These are phyloP conservation scores for Pseudopleuronectes americanus DNA, from an alignment of 2,797 vertebrate genomes.

Conservation along the genomic window DNA sequence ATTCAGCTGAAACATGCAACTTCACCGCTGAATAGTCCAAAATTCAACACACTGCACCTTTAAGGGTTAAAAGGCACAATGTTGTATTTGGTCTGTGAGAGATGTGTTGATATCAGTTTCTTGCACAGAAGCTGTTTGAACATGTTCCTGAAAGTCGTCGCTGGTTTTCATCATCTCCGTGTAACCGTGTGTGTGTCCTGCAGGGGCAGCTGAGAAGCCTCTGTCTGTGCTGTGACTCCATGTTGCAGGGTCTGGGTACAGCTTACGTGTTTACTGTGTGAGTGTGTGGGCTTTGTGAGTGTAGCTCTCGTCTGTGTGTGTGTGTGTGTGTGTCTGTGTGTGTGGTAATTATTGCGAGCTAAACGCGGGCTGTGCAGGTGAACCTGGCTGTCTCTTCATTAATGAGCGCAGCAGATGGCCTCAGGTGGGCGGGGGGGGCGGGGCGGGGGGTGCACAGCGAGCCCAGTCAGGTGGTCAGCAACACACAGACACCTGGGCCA, in stretches of 20 bases:
- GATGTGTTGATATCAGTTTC: constrained; percentile 6
- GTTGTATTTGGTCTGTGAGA: constrained; percentile 1
- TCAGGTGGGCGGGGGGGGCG: constrained; percentile 79
- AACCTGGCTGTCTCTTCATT: constrained; percentile 86
- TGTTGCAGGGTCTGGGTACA: constrained; percentile 20
- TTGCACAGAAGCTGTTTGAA: neutral
- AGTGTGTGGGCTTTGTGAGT: constrained; percentile 58
- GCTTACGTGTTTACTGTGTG: constrained; percentile 42
- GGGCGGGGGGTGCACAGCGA: constrained; percentile 69
- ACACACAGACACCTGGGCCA: constrained; percentile 78
- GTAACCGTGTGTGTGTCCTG: constrained; percentile 14
- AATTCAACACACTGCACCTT: neutral
- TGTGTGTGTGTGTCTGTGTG: constrained; percentile 50
- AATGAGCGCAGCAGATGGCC: constrained; percentile 86
- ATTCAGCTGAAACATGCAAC: too few species aligned
- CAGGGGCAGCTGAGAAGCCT: constrained; percentile 5
- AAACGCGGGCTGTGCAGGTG: constrained; percentile 85
- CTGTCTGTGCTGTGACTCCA: constrained; percentile 8
- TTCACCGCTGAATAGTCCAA: too few species aligned
- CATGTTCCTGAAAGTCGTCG: too few species aligned
- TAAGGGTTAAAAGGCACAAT: constrained; percentile 12
- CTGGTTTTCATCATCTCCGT: too few species aligned
- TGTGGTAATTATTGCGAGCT: constrained; percentile 85
- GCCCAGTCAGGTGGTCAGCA: constrained; percentile 77
- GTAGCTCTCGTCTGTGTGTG: constrained; percentile 45